Base-by-base conservation (phyloP, 2,888 invertebrate genomes). In the Stegana nigrithorax region DNA sequence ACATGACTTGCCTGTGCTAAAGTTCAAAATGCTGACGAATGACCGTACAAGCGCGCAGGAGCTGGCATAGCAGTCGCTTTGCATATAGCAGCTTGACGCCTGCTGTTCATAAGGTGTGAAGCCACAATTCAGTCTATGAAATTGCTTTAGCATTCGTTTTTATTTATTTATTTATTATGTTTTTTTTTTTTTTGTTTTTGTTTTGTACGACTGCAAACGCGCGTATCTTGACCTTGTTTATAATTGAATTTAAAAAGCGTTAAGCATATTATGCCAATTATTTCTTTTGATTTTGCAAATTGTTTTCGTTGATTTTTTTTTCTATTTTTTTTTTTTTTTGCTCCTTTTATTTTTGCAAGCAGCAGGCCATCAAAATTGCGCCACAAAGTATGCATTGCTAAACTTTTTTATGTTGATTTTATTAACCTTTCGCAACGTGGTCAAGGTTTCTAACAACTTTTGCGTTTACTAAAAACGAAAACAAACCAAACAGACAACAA, bases 401-500 rank as follows among this genome's bases (percentile, higher is more conserved):
- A 55, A 55, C 10, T 29, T 55, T 32, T 51, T 55, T n/a, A 36
- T 55, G 36, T 55, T 36, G 53, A 55, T 55, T 55, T 55, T 55
- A 36, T 55, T 55, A 36, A 36, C 27, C 53, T 55, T 36, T 55
- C 26, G n/a, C 32, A 55, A 55, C 36, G 32, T 55, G 21, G 19
- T 32, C 53, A 55, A 55, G 53, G 53, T 36, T 55, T 19, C 36
- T 55, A 23, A 36, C 53, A 55, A 55, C 19, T 55, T 21, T 32
- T 17, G 27, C 36, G 26, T 55, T 55, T 36, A 55, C 36, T 36
- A 17, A 10, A 36, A 36, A 5, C 12, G 10, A 36, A 36, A 36
- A 29, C 29, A 29, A 10, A 36, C 36, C 2, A 39, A 39, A 39
- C n/a, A 39, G 39, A 17, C 1, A 14, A 39, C 12, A 39, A 14